Base-by-base conservation (phyloP, 64 coral and sea anemone species). In the Exaiptasia diaphana region DNA sequence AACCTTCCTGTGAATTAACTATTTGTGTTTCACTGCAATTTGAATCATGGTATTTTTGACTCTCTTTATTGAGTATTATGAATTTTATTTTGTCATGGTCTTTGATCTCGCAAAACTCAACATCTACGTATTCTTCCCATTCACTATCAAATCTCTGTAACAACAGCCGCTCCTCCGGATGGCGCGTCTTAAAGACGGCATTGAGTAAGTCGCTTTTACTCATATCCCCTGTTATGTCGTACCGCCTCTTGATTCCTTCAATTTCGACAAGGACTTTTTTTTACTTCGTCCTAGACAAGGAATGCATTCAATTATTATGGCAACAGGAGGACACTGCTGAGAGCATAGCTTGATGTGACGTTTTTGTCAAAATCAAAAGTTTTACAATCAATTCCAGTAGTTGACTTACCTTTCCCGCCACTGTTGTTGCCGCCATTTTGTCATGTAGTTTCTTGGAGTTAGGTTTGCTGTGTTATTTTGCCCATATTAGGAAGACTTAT, bases 81-180 rank as follows among this genome's bases (percentile, higher is more conserved):
- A 73, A 18, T 10, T 34, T 67, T 67, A 67, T 67, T 30, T 36
- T 75, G 30, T 75, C 71, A 15, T 49, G 46, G 71, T 75, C 41
- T 75, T 49, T 50, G 6, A 75, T 50, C 25, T 53, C 41, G n/a
- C 9, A 43, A n/a, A 75, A 31, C 27, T 75, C 71, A 18, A 75
- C 32, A 49, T 75, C 71, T 50, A 75, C 42, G 52, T 55, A 75
- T 50, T 43, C 41, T 0, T 75, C 44, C 42, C 44, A 52, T 75
- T 52, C 41, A 32, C 38, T 26, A 73, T 45, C 69, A 46, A 43
- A 73, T 45, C 69, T 40, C 69, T 73, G 69, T 45, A 73, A 44
- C 44, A 41, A 73, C 39, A 73, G 52, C 52, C 52, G 6, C 17
- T 54, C 52, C 24, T 6, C 52, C 24, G 52, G 52, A 54, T 8